Percentiles rank a stretch among this genome's conserved stretches.
These are phyloP conservation scores for Gallinago undulata DNA, from an alignment of 2,113 vertebrate genomes.

Conservation along the genomic window DNA sequence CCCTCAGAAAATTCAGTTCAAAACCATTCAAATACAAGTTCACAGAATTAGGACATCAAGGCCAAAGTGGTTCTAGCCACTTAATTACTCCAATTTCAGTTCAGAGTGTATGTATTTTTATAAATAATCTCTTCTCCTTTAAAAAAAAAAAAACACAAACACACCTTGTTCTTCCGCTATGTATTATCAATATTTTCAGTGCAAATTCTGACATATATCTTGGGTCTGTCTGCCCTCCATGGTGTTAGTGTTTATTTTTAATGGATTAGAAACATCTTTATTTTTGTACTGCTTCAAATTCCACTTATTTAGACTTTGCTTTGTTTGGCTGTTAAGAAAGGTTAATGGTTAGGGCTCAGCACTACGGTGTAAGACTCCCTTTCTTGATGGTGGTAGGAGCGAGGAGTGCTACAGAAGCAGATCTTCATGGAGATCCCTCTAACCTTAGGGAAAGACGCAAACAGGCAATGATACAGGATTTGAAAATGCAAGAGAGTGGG, in stretches of 20 bases:
- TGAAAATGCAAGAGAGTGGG: not conserved
- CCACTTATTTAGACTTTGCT: not conserved
- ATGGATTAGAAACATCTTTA: not conserved
- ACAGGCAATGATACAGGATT: not conserved
- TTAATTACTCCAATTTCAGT: not conserved
- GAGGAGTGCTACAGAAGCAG: not conserved
- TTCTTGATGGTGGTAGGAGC: not conserved
- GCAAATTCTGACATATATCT: not conserved
- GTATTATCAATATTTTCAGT: not conserved
- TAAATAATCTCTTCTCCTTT: not conserved
- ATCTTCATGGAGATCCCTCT: not conserved
- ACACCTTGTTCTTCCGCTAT: not conserved
- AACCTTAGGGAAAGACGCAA: not conserved
- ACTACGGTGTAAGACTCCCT: not conserved
- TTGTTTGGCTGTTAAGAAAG: constrained; percentile 16
- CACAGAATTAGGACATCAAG: not conserved
- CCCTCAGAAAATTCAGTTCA: not conserved
- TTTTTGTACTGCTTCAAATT: not conserved
- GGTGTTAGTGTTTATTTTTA: not conserved
- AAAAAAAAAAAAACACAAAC: not conserved
- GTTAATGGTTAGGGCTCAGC: not conserved
- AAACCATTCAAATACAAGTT: not conserved
- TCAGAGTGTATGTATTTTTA: not conserved
- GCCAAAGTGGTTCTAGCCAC: not conserved
- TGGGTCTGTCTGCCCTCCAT: not conserved